These are phyloP conservation scores for Brotula barbata DNA, from an alignment of 2,797 vertebrate genomes.

Conservation along the genomic window DNA sequence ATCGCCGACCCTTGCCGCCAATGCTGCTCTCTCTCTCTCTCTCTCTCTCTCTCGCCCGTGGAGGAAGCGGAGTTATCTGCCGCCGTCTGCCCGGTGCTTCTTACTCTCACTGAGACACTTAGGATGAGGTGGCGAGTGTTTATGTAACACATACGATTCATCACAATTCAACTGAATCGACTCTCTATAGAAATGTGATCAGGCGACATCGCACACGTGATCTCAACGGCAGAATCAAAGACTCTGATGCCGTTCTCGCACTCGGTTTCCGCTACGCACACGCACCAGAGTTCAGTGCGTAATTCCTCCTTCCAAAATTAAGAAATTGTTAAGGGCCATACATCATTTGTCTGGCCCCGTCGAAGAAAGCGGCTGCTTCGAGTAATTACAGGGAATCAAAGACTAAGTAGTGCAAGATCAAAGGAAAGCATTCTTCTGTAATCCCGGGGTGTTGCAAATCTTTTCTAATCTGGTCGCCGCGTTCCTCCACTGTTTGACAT, in stretches of 20 bases:
- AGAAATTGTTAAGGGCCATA: slow-evolving; percentile 66
- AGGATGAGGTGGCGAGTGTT: slow-evolving; percentile 27
- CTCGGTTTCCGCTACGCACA: too few species aligned
- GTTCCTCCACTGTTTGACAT: slow-evolving; percentile 79
- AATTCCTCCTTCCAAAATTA: slow-evolving; percentile 64
- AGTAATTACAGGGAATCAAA: slow-evolving; percentile 80
- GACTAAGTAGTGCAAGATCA: slow-evolving; percentile 76
- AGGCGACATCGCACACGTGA: too few species aligned
- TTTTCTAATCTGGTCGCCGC: slow-evolving; percentile 74
- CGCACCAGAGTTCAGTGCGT: neutral
- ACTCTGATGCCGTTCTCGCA: too few species aligned
- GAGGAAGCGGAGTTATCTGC: slow-evolving; percentile 56
- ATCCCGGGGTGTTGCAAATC: slow-evolving; percentile 80
- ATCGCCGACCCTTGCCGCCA: slow-evolving; percentile 32
- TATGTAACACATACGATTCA: slow-evolving; percentile 16
- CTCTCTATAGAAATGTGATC: too few species aligned
- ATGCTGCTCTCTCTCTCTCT: too few species aligned
- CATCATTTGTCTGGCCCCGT: slow-evolving; percentile 62
- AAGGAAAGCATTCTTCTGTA: slow-evolving; percentile 77
- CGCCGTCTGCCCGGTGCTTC: slow-evolving; percentile 42
- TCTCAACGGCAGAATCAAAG: too few species aligned
- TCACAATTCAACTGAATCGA: too few species aligned
- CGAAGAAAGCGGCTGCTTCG: slow-evolving; percentile 57
- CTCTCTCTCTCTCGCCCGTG: slow-evolving; percentile 22
- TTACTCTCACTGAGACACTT: slow-evolving; percentile 61